Conservation (phyloP, 2,113 vertebrate species). For the Prietella phreatophila region DNA sequence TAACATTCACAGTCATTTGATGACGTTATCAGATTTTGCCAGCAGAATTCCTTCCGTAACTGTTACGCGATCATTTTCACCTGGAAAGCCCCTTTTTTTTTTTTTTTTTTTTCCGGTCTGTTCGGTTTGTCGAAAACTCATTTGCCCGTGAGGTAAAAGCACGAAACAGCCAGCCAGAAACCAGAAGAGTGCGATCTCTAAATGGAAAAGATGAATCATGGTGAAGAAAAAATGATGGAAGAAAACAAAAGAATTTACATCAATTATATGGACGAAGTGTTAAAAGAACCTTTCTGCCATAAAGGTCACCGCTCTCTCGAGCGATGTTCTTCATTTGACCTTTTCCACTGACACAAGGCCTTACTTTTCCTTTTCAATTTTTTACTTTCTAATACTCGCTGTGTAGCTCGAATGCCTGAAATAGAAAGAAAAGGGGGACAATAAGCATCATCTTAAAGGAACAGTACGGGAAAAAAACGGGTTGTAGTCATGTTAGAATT, state of each 20-base stretch:
- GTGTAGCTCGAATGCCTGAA: background rate
- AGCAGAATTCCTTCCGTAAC: background rate
- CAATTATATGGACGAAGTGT: constrained; percentile 8
- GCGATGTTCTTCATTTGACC: background rate
- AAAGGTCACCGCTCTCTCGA: background rate
- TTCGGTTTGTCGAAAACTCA: background rate
- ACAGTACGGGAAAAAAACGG: background rate
- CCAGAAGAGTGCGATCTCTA: background rate
- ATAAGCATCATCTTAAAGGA: background rate
- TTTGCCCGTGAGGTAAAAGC: background rate
- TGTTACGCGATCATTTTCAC: background rate
- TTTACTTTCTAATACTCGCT: background rate
- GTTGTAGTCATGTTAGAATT: background rate
- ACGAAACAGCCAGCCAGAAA: background rate
- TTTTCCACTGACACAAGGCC: background rate
- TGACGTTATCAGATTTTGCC: background rate
- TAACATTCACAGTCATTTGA: background rate
- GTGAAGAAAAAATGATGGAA: background rate
- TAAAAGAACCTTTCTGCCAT: constrained; percentile 13
- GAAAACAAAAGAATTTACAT: background rate
- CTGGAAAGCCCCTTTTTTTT: background rate
- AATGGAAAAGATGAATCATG: background rate
- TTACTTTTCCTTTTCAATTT: background rate
- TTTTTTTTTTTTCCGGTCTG: background rate
- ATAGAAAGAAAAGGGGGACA: background rate